Evolutionary conservation across 2,797 vertebrate species (phyloP).

Genomic region (Gadopsis marmoratus): DNA sequence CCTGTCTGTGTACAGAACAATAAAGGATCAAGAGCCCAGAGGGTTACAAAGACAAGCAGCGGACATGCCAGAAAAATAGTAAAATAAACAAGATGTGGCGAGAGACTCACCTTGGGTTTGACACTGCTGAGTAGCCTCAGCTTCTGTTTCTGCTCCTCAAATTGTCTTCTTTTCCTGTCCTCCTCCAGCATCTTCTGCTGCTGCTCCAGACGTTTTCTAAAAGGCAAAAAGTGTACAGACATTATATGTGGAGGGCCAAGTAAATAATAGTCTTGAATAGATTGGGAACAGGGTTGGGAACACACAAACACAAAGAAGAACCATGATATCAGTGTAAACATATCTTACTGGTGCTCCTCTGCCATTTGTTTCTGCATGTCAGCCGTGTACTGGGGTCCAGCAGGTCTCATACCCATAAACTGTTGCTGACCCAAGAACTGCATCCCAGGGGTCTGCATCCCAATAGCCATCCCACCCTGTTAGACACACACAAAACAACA

Average conservation of each 20-base stretch:
- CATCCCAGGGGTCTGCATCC: conserved; percentile 92
- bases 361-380: conserved; percentile 99
- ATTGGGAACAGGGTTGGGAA: neutral
- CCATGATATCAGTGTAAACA: conserved; percentile 9
- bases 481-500: neutral
- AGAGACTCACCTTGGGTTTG: conserved; percentile 92
- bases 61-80: neutral
- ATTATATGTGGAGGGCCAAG: neutral
- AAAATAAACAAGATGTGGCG: neutral
- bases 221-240: neutral
- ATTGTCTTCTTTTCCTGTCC: conserved; percentile 96
- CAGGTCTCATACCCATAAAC: conserved; percentile 92
- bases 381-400: conserved; percentile 90
- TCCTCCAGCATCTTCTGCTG: conserved; percentile 98
- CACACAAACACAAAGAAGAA: conserved; percentile 4
- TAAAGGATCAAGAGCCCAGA: conserved; percentile 6
- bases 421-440: conserved; percentile 92
- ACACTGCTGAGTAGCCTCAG: conserved; percentile 96
- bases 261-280: neutral
- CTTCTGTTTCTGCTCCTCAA: conserved; percentile 99
- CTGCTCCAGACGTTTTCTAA: conserved; percentile 95
- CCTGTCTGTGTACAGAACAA: conserved; percentile 73
- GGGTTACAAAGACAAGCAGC: conserved; percentile 1
- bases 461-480: conserved; percentile 93
- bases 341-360: conserved; percentile 96